phyloP scores from a whole-genome alignment of 35 echinoderm and acorn worm genomes.

The Heliocidaris erythrogramma region DNA sequence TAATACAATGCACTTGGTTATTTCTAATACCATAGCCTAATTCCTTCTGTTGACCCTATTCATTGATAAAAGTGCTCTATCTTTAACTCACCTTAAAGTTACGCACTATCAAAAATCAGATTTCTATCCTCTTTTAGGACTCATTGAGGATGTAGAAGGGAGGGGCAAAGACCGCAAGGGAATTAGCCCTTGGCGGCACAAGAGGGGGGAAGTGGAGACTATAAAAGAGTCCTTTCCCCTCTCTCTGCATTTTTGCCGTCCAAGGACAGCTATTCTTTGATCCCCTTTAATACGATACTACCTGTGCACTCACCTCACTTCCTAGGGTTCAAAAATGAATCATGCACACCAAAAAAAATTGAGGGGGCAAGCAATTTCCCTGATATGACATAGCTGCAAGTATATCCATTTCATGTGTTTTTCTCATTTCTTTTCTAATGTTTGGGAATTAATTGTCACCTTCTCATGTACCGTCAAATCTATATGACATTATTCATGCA shows the following conservation, averaged over 20 bases:
- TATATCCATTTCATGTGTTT: no score
- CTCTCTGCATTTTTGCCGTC: background rate
- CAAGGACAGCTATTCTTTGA: background rate
- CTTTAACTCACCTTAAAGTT: background rate
- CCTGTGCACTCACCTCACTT: slow-evolving; percentile 1
- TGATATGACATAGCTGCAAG: background rate
- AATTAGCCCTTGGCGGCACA: background rate
- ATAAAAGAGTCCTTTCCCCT: background rate
- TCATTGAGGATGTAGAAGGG: background rate
- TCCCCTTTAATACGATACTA: slow-evolving; percentile 2
- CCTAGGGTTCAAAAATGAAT: background rate
- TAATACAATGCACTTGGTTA: no score
- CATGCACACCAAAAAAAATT: background rate
- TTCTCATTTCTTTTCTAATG: no score
- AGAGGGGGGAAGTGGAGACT: background rate
- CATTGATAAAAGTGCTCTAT: background rate
- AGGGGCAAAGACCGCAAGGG: background rate
- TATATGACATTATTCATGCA: no score
- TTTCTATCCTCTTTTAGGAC: background rate
- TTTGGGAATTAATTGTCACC: no score
- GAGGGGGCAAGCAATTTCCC: background rate
- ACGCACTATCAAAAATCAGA: background rate
- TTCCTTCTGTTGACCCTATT: background rate
- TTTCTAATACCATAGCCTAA: background rate
- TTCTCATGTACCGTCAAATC: no score